Evolutionary conservation across 1,140 invertebrate species (phyloP).

Genomic region (Apolygus lucorum): DNA sequence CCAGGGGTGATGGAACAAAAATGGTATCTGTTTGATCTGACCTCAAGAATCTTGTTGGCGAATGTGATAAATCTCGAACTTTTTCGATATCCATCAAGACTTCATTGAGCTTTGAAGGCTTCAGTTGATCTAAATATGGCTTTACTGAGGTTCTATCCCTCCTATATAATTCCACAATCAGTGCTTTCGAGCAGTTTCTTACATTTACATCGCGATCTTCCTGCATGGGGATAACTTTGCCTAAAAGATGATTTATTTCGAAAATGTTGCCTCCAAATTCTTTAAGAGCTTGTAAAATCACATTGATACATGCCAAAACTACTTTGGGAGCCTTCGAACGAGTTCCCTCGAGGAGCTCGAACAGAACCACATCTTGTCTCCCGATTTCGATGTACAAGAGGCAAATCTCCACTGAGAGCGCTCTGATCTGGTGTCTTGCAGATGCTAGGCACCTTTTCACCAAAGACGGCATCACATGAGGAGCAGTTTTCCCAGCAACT

Average conservation of each 20-base stretch:
- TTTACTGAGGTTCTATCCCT: constrained; percentile 84
- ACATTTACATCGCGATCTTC: constrained; percentile 89
- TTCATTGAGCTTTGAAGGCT: constrained; percentile 45
- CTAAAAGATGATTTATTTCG: constrained; percentile 78
- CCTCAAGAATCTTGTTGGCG: too few species aligned
- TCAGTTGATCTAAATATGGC: constrained; percentile 73
- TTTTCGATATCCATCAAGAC: background rate
- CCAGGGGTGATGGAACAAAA: too few species aligned
- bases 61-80: too few species aligned
- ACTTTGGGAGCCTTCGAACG: constrained; percentile 95
- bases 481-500: constrained; percentile 55
- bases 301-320: constrained; percentile 73
- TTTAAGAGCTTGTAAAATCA: constrained; percentile 52
- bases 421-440: constrained; percentile 83
- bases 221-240: constrained; percentile 71
- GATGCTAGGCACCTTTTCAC: constrained; percentile 87
- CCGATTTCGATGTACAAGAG: constrained; percentile 95
- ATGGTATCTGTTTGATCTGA: too few species aligned
- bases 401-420: constrained; percentile 76
- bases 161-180: constrained; percentile 87
- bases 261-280: constrained; percentile 91
- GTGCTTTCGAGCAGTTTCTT: constrained; percentile 78
- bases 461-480: constrained; percentile 81
- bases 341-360: constrained; percentile 87
- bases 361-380: constrained; percentile 81